Conservation (phyloP, 2,113 vertebrate species). For the Malurus cyaneus region DNA sequence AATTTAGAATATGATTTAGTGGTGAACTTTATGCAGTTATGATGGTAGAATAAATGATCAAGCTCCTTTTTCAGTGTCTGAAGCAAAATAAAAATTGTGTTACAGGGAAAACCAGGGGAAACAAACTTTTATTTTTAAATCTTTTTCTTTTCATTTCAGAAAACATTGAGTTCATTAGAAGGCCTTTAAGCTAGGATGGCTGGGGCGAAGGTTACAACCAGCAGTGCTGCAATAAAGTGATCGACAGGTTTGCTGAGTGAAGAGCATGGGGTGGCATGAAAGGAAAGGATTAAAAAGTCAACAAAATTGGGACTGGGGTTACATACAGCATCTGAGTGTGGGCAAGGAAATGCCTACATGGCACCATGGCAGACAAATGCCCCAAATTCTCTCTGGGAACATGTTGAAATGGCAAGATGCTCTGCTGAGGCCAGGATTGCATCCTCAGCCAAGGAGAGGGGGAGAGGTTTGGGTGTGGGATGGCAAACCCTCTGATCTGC, state of each 20-base stretch:
- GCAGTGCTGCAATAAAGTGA: rapidly evolving
- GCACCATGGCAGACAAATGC: not conserved
- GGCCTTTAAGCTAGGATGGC: not conserved
- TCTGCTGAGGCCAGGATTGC: not conserved
- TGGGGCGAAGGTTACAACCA: not conserved
- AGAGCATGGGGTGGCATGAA: not conserved
- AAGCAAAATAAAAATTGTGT: not conserved
- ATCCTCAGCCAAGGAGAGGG: rapidly evolving
- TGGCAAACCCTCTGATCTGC: not conserved
- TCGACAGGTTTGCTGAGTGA: not conserved
- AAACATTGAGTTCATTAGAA: not conserved
- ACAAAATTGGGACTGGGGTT: not conserved
- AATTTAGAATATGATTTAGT: not conserved
- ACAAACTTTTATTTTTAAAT: not conserved
- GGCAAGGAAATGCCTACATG: not conserved
- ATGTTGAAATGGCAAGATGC: not conserved
- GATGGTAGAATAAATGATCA: not conserved
- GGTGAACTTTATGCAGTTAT: not conserved
- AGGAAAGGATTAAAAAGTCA: not conserved
- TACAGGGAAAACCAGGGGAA: not conserved
- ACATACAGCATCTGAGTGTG: not conserved
- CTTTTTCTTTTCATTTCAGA: not conserved
- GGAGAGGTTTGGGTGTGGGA: not conserved
- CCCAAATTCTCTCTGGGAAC: not conserved
- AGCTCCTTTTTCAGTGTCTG: not conserved